Evolutionary conservation across 2,888 invertebrate species (phyloP).

Genomic region (Plebejus melissa): DNA sequence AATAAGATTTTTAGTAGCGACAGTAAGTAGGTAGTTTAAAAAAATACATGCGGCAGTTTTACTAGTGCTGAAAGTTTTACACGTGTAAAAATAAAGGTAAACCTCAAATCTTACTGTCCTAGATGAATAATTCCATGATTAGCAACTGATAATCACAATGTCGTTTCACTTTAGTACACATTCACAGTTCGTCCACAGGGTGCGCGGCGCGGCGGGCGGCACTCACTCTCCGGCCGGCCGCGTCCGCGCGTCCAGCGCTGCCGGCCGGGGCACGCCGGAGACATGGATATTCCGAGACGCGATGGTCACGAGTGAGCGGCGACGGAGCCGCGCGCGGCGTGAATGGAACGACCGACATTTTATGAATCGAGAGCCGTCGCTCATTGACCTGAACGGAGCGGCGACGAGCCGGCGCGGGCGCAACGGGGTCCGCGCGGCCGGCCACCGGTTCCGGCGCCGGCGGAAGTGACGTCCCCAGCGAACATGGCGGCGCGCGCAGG

Average conservation of each 20-base stretch:
- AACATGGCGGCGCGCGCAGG: slow-evolving; percentile 78
- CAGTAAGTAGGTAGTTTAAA: neutral
- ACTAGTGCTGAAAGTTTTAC: neutral
- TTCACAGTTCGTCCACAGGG: slow-evolving; percentile 55
- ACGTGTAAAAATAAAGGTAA: slow-evolving; percentile 24
- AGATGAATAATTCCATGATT: slow-evolving; percentile 65
- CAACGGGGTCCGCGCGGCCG: slow-evolving; percentile 58
- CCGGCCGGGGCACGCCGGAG: slow-evolving; percentile 74
- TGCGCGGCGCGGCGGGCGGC: slow-evolving; percentile 38
- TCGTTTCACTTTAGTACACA: slow-evolving; percentile 68
- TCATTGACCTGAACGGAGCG: slow-evolving; percentile 61
- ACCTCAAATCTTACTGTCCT: slow-evolving; percentile 65
- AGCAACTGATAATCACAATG: slow-evolving; percentile 59
- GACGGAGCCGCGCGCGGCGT: slow-evolving; percentile 70
- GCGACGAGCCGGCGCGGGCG: slow-evolving; percentile 53
- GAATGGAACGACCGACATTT: slow-evolving; percentile 77
- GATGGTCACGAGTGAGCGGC: slow-evolving; percentile 77
- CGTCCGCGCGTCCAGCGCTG: slow-evolving; percentile 60
- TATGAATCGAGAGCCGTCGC: slow-evolving; percentile 75
- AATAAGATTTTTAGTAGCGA: neutral
- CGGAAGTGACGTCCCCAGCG: slow-evolving; percentile 74
- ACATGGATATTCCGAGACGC: slow-evolving; percentile 78
- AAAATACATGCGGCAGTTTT: neutral
- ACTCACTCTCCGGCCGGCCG: slow-evolving; percentile 63
- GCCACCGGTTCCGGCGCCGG: slow-evolving; percentile 49